A percentile compares a stretch with the other conserved stretches of the same genome.
Evolutionary conservation across 1,140 invertebrate species (phyloP).

Genomic region (Eciton burchellii): DNA sequence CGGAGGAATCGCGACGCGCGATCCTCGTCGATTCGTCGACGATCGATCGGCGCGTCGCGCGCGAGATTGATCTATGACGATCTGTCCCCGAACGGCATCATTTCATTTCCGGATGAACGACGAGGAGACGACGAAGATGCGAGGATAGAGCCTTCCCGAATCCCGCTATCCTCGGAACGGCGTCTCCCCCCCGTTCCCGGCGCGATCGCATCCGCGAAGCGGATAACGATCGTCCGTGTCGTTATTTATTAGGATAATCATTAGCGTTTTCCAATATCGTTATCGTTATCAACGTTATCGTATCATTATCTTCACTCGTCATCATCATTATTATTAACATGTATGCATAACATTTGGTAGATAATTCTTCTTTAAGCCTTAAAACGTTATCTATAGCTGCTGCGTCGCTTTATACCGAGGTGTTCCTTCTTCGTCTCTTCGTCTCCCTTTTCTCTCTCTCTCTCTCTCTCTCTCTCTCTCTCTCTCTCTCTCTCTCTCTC

Average conservation of each 20-base stretch:
- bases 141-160: background rate
- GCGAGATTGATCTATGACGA: background rate
- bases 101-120: constrained; percentile 5
- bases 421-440: constrained; percentile 28
- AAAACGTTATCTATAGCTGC: constrained; percentile 77
- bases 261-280: constrained; percentile 38
- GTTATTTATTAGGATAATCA: background rate
- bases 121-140: constrained; percentile 12
- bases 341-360: constrained; percentile 82
- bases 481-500: constrained; percentile 41
- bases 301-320: constrained; percentile 66
- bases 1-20: constrained; percentile 30
- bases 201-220: constrained; percentile 20
- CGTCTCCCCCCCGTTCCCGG: background rate
- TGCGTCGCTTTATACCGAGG: constrained; percentile 48
- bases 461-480: constrained; percentile 57
- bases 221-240: background rate
- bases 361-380: constrained; percentile 80
- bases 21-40: constrained; percentile 25
- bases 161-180: background rate
- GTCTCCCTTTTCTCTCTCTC: constrained; percentile 41
- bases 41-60: constrained; percentile 31
- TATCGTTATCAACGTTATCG: constrained; percentile 29
- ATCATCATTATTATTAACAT: constrained; percentile 78
- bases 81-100: no score